Evolutionary conservation across 2,888 invertebrate genomes (phyloP), one percentile per base, ranked within the genome.

Genomic region (Philereme transversata): DNA sequence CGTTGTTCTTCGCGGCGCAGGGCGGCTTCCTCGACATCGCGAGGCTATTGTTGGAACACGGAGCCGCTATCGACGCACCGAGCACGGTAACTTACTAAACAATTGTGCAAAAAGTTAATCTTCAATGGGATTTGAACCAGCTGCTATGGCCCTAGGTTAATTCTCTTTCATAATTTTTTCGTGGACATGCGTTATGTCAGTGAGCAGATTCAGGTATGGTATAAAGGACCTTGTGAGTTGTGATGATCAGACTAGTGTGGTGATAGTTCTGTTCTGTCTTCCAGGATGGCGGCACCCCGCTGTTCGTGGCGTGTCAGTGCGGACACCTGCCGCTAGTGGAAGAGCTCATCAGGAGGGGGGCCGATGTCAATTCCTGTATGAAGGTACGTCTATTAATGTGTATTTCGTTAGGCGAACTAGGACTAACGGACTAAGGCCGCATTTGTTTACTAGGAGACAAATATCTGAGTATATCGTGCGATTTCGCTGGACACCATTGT

Each of bases 261-360:
- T 22, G 22, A 22, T 22, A 22, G 22, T 22, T 22, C 22, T 22
- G 22, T 22, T 22, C 22, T 22, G 22, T 22, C 7, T 45, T 51
- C 0, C 84, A 98, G 98, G 98, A 99, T 83, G 98, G 98, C n/a
- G 98, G 98, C 59, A 98, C 98, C 36, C 97, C 99, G 0, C 90
- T 98, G 60, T 98, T 98, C 84, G 96, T 99, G 57, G 96, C 98
- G 52, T 97, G 97, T 71, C 98, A 98, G 81, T 97, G 97, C 81
- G 98, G 98, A 1, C 97, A 98, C 84, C 92, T 97, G 75, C 96
- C 97, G 63, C 96, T 98, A 64, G 98, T 97, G 4, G 95, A 96
- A 73, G 96, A 97, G 81, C 92, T 99, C 5, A 94, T 98, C 56
- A 94, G 94, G 62, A 94, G 96, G 74, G 98, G 98, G 6, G 97